Percentiles rank a stretch among this genome's conserved stretches.
Evolutionary conservation across 1,140 invertebrate genomes (phyloP).

Genomic region (Octopus bimaculoides): DNA sequence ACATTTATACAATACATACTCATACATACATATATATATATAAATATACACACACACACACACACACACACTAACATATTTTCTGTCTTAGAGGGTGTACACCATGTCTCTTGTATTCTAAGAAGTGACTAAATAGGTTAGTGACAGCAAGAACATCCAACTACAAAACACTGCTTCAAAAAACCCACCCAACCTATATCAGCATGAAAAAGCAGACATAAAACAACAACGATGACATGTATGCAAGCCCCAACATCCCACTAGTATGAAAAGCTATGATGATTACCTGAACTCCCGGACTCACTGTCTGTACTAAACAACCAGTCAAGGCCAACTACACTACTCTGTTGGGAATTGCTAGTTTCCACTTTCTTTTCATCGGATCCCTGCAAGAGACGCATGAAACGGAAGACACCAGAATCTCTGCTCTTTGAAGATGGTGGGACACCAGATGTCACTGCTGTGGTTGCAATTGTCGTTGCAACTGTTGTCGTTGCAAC

Average conservation of each 20-base stretch:
- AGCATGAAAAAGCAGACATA: background rate
- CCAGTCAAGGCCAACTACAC: constrained; percentile 51
- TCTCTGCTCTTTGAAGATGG: background rate
- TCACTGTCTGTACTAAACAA: constrained; percentile 53
- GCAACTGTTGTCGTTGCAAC: too few relatives aligned
- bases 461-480: background rate
- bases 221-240: background rate
- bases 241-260: background rate
- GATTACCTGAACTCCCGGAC: constrained; percentile 41
- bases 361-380: constrained; percentile 11
- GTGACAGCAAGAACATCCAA: too few relatives aligned
- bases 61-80: too few relatives aligned
- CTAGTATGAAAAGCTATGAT: background rate
- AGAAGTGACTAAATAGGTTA: too few relatives aligned
- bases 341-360: constrained; percentile 40
- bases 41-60: too few relatives aligned
- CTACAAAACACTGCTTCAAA: too few relatives aligned
- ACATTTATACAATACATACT: too few relatives aligned
- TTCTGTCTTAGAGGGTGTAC: too few relatives aligned
- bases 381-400: constrained; percentile 2
- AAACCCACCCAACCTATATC: too few relatives aligned
- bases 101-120: too few relatives aligned
- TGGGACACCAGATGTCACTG: background rate
- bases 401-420: constrained; percentile 16
- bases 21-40: too few relatives aligned